Percentiles rank a stretch among this genome's conserved stretches.
These are phyloP conservation scores for Zingel zingel DNA, from an alignment of 2,113 vertebrate genomes.

Conservation along the genomic window DNA sequence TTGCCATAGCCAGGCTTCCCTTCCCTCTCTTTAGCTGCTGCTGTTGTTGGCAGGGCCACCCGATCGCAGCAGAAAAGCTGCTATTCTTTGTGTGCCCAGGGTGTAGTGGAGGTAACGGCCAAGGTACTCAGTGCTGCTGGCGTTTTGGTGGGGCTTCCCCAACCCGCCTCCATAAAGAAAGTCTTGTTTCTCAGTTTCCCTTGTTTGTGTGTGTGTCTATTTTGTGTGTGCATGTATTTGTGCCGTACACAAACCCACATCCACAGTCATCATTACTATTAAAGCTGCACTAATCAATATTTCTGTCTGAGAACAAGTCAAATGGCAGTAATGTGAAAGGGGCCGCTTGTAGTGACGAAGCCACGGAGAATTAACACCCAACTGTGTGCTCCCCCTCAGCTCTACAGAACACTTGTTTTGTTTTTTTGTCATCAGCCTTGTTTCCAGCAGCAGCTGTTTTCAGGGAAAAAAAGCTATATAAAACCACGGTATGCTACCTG, in stretches of 20 bases:
- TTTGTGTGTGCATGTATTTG: constrained; percentile 6
- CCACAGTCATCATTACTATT: constrained; percentile 18
- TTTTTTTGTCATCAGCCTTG: constrained; percentile 7
- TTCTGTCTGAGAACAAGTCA: neutral
- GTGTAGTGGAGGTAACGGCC: constrained; percentile 55
- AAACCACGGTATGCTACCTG: neutral
- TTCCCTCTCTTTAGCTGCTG: constrained; percentile 73
- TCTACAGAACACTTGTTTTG: neutral
- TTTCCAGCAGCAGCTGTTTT: constrained; percentile 16
- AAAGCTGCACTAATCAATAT: constrained; percentile 11
- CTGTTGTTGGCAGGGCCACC: constrained; percentile 75
- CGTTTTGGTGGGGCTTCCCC: constrained; percentile 80
- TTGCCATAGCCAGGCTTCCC: constrained; percentile 74
- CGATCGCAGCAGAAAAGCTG: constrained; percentile 66
- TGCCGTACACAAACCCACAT: neutral
- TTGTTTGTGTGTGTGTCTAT: constrained; percentile 1
- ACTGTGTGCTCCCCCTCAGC: neutral
- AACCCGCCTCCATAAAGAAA: constrained; percentile 66
- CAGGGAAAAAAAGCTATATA: neutral
- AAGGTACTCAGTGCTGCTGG: constrained; percentile 57
- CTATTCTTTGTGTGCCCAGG: constrained; percentile 65
- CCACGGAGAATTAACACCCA: neutral
- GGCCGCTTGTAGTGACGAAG: neutral
- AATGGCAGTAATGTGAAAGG: constrained; percentile 6
- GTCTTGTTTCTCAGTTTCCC: constrained; percentile 53